Conservation (phyloP, 2,113 vertebrate genomes). For the Corapipo altera region DNA sequence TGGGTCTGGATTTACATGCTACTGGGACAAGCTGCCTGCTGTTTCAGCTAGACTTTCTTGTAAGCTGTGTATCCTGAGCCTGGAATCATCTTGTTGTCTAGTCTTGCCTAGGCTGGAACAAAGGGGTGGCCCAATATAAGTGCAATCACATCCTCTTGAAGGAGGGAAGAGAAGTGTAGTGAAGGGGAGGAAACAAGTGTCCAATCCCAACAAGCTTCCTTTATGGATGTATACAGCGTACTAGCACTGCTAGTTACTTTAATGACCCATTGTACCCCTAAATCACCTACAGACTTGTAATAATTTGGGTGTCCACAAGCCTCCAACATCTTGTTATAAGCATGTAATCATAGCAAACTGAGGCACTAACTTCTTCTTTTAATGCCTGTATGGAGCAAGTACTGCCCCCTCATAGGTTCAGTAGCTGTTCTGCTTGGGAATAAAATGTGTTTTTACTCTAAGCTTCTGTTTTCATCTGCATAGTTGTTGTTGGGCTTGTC, state of each 20-base stretch:
- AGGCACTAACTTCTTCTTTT: background rate
- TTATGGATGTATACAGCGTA: background rate
- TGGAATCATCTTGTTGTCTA: background rate
- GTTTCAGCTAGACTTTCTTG: background rate
- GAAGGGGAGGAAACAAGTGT: background rate
- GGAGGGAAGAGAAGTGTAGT: background rate
- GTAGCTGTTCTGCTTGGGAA: background rate
- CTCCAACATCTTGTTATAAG: background rate
- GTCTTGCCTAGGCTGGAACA: background rate
- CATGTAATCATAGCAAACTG: background rate
- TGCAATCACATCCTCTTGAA: background rate
- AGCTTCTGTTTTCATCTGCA: background rate
- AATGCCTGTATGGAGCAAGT: background rate
- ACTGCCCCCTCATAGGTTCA: background rate
- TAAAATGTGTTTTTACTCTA: background rate
- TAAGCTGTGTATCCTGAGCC: background rate
- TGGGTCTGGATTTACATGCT: background rate
- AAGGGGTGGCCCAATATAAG: background rate
- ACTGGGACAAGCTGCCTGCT: background rate
- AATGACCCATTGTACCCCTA: background rate
- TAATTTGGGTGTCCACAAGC: background rate
- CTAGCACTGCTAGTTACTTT: background rate
- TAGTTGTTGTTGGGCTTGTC: background rate
- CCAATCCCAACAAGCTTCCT: background rate
- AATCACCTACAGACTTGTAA: fast-evolving